phyloP scores from a whole-genome alignment of 2,113 vertebrate genomes.

The Mystacornis crossleyi region DNA sequence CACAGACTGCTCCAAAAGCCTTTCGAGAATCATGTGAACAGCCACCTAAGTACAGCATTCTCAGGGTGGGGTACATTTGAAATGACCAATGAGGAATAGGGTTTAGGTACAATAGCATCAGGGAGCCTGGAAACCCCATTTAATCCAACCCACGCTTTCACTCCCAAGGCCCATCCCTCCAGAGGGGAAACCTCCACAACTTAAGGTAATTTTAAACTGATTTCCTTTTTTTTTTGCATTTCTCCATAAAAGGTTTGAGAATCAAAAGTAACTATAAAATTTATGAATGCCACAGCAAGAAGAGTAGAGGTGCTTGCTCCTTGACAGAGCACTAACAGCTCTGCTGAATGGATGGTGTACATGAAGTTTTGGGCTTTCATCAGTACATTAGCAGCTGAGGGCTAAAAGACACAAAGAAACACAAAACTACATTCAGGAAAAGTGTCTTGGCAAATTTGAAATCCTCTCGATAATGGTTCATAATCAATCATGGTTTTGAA shows the following conservation, averaged over 20 bases:
- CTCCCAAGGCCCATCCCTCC: no score
- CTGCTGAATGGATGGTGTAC: neutral
- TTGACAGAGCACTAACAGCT: neutral
- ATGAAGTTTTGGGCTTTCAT: neutral
- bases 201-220: neutral
- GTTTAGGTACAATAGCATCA: no score
- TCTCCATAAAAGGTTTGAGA: neutral
- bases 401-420: neutral
- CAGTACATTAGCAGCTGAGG: neutral
- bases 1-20: no score
- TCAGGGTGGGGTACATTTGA: no score
- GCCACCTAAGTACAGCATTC: no score
- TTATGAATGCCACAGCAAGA: neutral
- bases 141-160: no score
- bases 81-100: no score
- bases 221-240: neutral
- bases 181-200: no score
- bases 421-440: neutral
- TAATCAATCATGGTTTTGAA: conserved; percentile 9
- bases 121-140: no score
- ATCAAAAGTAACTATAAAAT: neutral
- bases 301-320: neutral
- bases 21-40: no score
- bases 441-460: neutral
- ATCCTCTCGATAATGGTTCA: neutral